Evolutionary conservation across 2,888 invertebrate species (phyloP).

Genomic region (Thymelicus lineola): DNA sequence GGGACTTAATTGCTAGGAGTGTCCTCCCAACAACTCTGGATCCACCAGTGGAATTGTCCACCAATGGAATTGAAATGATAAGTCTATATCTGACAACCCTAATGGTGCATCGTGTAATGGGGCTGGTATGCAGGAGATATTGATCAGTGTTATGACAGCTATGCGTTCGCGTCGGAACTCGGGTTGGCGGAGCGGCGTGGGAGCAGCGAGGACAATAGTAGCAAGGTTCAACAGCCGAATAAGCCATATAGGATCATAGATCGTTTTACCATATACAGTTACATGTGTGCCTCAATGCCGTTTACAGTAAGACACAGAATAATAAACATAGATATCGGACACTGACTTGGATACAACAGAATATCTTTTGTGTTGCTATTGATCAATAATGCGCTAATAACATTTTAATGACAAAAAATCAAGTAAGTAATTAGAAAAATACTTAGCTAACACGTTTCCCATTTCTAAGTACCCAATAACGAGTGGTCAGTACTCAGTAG

Average conservation of each 20-base stretch:
- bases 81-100: too few species aligned
- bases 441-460: not conserved
- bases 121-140: conserved; percentile 31
- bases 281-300: conserved; percentile 10
- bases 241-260: conserved; percentile 46
- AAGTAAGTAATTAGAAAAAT: not conserved
- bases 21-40: too few species aligned
- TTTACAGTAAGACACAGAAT: not conserved
- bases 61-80: too few species aligned
- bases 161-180: conserved; percentile 47
- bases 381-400: not conserved
- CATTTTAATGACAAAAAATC: not conserved
- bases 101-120: conserved; percentile 17
- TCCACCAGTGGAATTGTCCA: too few species aligned
- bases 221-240: conserved; percentile 73
- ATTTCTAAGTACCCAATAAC: not conserved
- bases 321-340: too few species aligned
- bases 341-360: too few species aligned
- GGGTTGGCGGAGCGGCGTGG: conserved; percentile 57
- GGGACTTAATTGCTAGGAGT: too few species aligned
- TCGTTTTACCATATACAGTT: not conserved
- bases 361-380: too few species aligned
- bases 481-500: not conserved
- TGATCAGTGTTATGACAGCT: conserved; percentile 47
- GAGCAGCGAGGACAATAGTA: conserved; percentile 63